phyloP scores from a whole-genome alignment of 1,140 invertebrate species.

The Macrobrachium rosenbergii region DNA sequence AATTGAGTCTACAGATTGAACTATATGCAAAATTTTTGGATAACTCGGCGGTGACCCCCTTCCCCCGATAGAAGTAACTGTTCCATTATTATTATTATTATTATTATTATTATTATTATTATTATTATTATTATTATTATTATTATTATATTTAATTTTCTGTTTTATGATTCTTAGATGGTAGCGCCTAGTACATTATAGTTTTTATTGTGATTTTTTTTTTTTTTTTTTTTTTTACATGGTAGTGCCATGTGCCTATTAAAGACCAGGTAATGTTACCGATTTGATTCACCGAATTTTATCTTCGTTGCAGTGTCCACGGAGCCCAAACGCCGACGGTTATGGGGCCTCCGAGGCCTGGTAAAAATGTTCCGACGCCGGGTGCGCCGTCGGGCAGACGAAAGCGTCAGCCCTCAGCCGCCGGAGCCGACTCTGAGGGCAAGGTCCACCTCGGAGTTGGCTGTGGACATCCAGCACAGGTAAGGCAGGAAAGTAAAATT shows the following conservation, averaged over 20 bases:
- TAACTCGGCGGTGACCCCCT: too few species aligned
- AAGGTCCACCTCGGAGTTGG: constrained; percentile 76
- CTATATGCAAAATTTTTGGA: too few species aligned
- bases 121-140: not conserved
- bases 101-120: not conserved
- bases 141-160: not conserved
- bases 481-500: constrained; percentile 71
- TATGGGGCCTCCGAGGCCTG: constrained; percentile 74
- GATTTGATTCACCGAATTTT: too few species aligned
- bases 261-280: too few species aligned
- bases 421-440: constrained; percentile 68
- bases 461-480: constrained; percentile 71
- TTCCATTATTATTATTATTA: not conserved
- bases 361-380: constrained; percentile 79
- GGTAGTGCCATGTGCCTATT: too few species aligned
- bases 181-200: too few species aligned
- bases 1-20: too few species aligned
- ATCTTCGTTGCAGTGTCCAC: not conserved
- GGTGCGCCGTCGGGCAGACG: constrained; percentile 67
- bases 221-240: too few species aligned
- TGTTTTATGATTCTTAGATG: not conserved
- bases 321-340: constrained; percentile 46
- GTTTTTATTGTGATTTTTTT: too few species aligned
- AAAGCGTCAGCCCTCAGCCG: constrained; percentile 66
- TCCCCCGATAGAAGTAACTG: not conserved